Evolutionary conservation across 2,888 invertebrate species (phyloP).

Genomic region (Caradrina kadenii): DNA sequence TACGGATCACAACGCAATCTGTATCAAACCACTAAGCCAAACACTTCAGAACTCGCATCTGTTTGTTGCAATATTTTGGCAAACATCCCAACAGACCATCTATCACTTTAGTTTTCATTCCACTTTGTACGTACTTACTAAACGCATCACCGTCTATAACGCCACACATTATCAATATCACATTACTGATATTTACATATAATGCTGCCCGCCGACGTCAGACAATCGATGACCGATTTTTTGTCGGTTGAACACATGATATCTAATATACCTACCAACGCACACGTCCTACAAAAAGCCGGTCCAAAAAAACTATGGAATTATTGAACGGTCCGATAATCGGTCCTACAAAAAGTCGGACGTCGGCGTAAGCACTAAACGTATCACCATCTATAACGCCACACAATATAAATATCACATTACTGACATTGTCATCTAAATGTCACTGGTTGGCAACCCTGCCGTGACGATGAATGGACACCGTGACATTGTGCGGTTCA

Average conservation of each 20-base stretch:
- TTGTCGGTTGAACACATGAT: too few species aligned
- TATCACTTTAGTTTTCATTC: not conserved
- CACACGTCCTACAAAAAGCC: too few species aligned
- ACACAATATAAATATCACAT: conserved; percentile 24
- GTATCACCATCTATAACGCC: not conserved
- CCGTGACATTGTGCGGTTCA: conserved; percentile 77
- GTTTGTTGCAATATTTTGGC: conserved; percentile 34
- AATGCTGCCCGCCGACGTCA: too few species aligned
- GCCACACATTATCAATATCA: conserved; percentile 21
- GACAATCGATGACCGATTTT: too few species aligned
- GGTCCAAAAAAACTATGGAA: too few species aligned
- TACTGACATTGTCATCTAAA: conserved; percentile 21
- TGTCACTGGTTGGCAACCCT: conserved; percentile 50
- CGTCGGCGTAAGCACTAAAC: too few species aligned
- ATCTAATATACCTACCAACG: too few species aligned
- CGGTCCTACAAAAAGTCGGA: too few species aligned
- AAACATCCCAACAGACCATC: conserved; percentile 6
- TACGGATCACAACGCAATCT: not conserved
- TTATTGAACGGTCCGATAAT: too few species aligned
- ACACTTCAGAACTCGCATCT: not conserved
- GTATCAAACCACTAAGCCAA: not conserved
- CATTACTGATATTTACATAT: conserved; percentile 21
- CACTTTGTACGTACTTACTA: not conserved
- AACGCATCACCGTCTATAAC: not conserved
- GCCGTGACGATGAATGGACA: conserved; percentile 71